A percentile compares a stretch with the other conserved stretches of the same genome.
Conservation (phyloP, 2,797 vertebrate species). For the Myiothlypis coronata region DNA sequence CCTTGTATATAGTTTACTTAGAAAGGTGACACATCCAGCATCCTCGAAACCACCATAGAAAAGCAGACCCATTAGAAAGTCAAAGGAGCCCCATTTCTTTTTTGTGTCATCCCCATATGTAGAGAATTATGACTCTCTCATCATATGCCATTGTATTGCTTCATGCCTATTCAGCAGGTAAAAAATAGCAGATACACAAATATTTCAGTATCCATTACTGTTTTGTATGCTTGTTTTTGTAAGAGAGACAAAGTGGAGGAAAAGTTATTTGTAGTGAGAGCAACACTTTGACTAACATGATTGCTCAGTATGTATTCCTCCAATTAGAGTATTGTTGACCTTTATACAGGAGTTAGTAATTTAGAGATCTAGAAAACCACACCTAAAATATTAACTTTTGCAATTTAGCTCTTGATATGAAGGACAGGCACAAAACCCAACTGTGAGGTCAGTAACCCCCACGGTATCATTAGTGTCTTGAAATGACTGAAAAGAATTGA, state of each 20-base stretch:
- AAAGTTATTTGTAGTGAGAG: not conserved
- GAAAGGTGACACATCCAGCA: not conserved
- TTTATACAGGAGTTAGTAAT: not conserved
- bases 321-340: not conserved
- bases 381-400: slow-evolving; percentile 50
- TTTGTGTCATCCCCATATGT: not conserved
- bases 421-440: slow-evolving; percentile 79
- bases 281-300: not conserved
- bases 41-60: not conserved
- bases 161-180: not conserved
- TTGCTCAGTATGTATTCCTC: not conserved
- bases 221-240: not conserved
- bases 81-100: not conserved
- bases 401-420: slow-evolving; percentile 62
- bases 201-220: not conserved
- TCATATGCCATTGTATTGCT: not conserved
- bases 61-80: not conserved
- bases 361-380: slow-evolving; percentile 18
- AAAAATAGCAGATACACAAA: not conserved
- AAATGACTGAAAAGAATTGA: slow-evolving; percentile 92
- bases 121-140: not conserved
- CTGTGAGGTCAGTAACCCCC: slow-evolving; percentile 83
- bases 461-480: slow-evolving; percentile 88
- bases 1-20: not conserved
- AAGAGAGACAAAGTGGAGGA: not conserved